Conservation (phyloP, 2,113 vertebrate species). For the Enhydra lutris region DNA sequence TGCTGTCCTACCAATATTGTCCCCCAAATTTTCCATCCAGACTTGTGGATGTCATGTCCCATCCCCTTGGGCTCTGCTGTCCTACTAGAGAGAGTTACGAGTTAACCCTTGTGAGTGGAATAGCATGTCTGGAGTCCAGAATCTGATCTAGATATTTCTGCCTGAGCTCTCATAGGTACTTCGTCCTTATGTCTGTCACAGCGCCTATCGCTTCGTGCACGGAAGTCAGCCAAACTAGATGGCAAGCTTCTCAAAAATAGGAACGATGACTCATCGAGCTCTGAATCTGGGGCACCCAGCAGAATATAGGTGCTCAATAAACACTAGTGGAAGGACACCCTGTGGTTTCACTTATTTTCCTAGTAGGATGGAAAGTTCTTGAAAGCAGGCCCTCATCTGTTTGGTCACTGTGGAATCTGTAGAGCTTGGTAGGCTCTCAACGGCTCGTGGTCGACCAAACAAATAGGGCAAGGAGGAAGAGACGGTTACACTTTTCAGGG, state of each 20-base stretch:
- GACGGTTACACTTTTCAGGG: not conserved
- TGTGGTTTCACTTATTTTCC: not conserved
- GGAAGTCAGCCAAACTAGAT: not conserved
- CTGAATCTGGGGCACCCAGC: not conserved
- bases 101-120: not conserved
- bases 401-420: not conserved
- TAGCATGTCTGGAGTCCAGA: not conserved
- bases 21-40: not conserved
- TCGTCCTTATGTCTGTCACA: not conserved
- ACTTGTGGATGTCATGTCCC: not conserved
- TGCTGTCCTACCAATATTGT: not conserved
- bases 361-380: not conserved
- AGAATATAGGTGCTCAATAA: not conserved
- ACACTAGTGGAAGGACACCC: too few species aligned
- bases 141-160: not conserved
- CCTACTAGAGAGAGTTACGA: not conserved
- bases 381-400: not conserved
- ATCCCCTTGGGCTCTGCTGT: not conserved
- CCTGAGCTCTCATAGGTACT: not conserved
- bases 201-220: not conserved
- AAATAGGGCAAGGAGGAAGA: not conserved
- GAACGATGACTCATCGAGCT: not conserved
- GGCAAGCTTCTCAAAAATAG: not conserved
- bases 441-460: not conserved
- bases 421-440: not conserved